Base-by-base conservation (phyloP, 2,888 invertebrate genomes). In the Antitype chi region DNA sequence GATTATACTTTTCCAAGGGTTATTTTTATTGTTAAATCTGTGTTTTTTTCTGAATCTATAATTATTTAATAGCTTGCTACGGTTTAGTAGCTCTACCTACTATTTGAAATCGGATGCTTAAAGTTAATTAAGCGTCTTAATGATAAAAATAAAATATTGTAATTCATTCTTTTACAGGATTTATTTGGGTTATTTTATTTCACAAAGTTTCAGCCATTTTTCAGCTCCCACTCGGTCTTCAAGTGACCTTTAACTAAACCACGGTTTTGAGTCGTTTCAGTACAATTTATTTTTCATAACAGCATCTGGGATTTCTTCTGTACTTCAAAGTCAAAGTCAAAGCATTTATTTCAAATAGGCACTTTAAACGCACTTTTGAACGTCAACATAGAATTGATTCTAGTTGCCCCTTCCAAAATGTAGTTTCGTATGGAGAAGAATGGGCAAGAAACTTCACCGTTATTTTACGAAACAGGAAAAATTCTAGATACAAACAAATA, bases 171-270 rank as follows among this genome's bases (percentile, higher is more conserved):
- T 76, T 32, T 0, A 17, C 20, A 59, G 11, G 1, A 32, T 43
- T 59, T 32, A 53, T 60, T 79, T 32, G n/a, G 43, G 15, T 70
- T 55, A 49, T 49, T 67, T 28, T n/a, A 47, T 76, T n/a, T 62
- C 25, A 63, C 1, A 9, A 80, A 73, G 38, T 60, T 80, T 11
- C 11, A 70, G 15, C 17, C 8, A 57, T 59, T 43, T 64, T 53
- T 47, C 47, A 53, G 53, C 13, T 7, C n/a, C 28, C 32, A 63
- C 55, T 74, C 49, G 3, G 62, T 43, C 13, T 79, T 63, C 11
- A n/a, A 49, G 15, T 59, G 32, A 69, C 70, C n/a, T 60, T 9
- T 63, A 80, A 74, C 25, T 38, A 47, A 23, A 73, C 47, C 70
- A 69, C 59, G 70, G 23, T 49, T 70, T 70, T 53, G 6, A n/a